phyloP scores from a whole-genome alignment of 2,113 vertebrate species.

The Casuarius casuarius region DNA sequence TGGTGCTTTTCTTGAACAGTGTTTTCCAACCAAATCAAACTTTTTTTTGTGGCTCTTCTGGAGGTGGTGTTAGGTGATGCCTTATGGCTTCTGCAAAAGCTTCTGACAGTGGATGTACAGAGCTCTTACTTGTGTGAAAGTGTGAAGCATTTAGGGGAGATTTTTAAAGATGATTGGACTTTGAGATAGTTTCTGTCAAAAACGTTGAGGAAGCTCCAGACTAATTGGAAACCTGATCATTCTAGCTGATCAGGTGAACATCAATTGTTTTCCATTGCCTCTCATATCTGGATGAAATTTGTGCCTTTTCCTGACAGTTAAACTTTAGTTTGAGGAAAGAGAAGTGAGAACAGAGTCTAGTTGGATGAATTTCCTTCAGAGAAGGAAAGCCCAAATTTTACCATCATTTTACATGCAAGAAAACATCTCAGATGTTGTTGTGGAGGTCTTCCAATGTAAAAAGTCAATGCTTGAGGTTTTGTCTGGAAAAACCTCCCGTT shows the following conservation, averaged over 20 bases:
- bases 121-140: neutral
- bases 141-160: neutral
- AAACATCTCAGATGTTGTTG: neutral
- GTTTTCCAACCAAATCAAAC: neutral
- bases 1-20: neutral
- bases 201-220: neutral
- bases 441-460: neutral
- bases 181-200: neutral
- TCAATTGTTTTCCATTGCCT: neutral
- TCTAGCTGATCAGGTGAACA: neutral
- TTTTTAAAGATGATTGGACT: neutral
- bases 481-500: neutral
- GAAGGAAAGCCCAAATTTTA: neutral
- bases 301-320: neutral
- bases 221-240: neutral
- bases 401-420: neutral
- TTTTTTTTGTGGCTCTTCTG: slow-evolving; percentile 12
- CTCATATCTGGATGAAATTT: neutral
- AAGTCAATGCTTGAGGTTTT: neutral
- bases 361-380: neutral
- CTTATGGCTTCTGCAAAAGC: neutral
- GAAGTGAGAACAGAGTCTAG: neutral
- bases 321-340: neutral
- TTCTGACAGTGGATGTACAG: neutral
- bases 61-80: slow-evolving; percentile 19